Evolutionary conservation across 2,113 vertebrate species (phyloP), one percentile per base, ranked within the genome.

Genomic region (Lasiurus cinereus): DNA sequence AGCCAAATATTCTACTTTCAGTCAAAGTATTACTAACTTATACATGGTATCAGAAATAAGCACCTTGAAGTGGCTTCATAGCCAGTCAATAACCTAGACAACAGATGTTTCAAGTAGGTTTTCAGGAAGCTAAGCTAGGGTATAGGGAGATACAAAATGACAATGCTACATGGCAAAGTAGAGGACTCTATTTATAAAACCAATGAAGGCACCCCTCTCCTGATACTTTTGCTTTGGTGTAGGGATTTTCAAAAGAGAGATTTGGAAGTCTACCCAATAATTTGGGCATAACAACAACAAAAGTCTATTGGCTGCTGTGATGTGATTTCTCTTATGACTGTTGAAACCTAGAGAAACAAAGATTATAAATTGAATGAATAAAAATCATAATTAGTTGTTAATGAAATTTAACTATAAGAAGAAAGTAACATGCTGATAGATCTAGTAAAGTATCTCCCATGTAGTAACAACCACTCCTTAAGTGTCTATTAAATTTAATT

Each of bases 331-430:
- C 13, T 36, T n/a, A 48, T 50, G 9, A 50, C 27, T 59, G 2
- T 70, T 88, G 11, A 80, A 91, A 66, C 43, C 21, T 87, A 59
- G 52, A 39, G 59, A 54, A 59, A 83, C 10, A 64, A 69, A 93
- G 0, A 7, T 74, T 46, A 29, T 36, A 10, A 82, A 77, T 8
- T 80, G 24, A 85, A 54, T 78, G 24, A 6, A 69, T 83, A 16
- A 93, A 79, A 86, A 83, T 76, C 27, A 24, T 39, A 39, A 39
- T 39, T 87, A 36, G n/a, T 9, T 43, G 9, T 50, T 91, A 52
- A 50, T 39, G 10, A 59, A 95, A 83, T 62, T 70, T 93, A n/a
- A 52, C 21, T 80, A 14, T 88, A 33, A 66, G 18, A 94, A 90
- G 59, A 87, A 84, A 70, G 66, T 36, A 33, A 39, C 18, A 39